Evolutionary conservation across 2,888 invertebrate genomes (phyloP), one percentile per base, ranked within the genome.

Genomic region (Ischnus inquisitorius): DNA sequence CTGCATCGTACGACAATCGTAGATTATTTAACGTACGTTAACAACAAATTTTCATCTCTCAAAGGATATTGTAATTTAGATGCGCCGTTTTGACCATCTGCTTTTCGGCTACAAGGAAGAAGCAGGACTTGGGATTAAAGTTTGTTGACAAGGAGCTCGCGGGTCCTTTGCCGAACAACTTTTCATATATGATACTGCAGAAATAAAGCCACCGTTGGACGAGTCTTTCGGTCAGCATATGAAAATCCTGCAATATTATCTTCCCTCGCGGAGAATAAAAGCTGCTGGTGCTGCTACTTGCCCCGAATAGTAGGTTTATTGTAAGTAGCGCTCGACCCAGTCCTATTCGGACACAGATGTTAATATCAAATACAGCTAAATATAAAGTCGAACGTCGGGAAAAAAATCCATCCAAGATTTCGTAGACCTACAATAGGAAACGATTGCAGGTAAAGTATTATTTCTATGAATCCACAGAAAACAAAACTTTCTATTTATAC

Each of bases 221-320:
- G n/a, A 43, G 8, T 69, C 39, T 43, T 48, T 8, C 48, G 69
- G 69, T 69, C 78, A 48, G 62, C 69, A 43, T 19, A 62, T 22
- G 68, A 57, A 62, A 69, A 65, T 60, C 48, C 69, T 48, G 19
- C 39, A 22, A 69, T 69, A 69, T 78, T 78, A 43, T 39, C 34
- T 46, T 22, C 51, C 28, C 16, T 8, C 22, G 54, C 22, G 22
- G 54, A 8, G 54, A 54, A 22, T 19, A 54, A 54, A 22, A 54
- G 54, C 54, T 54, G 54, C 22, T 54, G 51, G 10, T 34, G 54
- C 19, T 54, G 54, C 22, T 54, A 16, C 16, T 34, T n/a, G 34
- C 51, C 28, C 16, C 1, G 34, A 69, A 51, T 51, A 34, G 68
- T 5, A 43, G 67, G 41, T 22, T 43, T 19, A 12, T 74, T 46